phyloP scores from a whole-genome alignment of 1,140 invertebrate species.

The Ericerus pela region DNA sequence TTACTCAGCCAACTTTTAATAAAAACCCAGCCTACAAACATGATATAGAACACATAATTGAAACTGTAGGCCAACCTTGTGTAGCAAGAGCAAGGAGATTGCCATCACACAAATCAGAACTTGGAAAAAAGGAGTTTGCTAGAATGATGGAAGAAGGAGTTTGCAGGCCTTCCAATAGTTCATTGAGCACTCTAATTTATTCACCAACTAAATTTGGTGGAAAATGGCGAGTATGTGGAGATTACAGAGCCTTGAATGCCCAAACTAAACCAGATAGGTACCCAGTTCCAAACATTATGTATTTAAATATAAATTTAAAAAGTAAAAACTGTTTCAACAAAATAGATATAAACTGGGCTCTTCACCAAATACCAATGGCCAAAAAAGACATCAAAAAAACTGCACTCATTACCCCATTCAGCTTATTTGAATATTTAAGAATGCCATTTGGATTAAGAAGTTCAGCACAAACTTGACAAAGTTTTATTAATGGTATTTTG shows the following conservation, averaged over 20 bases:
- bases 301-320: conserved; percentile 27
- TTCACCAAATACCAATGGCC: conserved; percentile 32
- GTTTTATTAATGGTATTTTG: conserved; percentile 15
- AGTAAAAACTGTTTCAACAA: conserved; percentile 32
- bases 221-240: conserved; percentile 32
- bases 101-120: conserved; percentile 23
- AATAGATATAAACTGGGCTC: conserved; percentile 35
- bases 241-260: conserved; percentile 35
- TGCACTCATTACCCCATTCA: conserved; percentile 21
- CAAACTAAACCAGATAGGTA: conserved; percentile 29
- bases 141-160: conserved; percentile 25
- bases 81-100: conserved; percentile 27
- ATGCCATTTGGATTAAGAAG: conserved; percentile 17
- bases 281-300: conserved; percentile 28
- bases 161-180: conserved; percentile 23
- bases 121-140: conserved; percentile 26
- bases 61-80: conserved; percentile 29
- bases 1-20: no score
- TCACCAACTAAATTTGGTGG: conserved; percentile 34
- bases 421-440: conserved; percentile 18
- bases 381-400: conserved; percentile 29
- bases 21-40: no score
- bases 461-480: conserved; percentile 15
- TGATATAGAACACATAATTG: conserved; percentile 22
- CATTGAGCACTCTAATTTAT: conserved; percentile 33